Base-by-base conservation (phyloP, 2,797 vertebrate genomes). In the Hipposideros larvatus region DNA sequence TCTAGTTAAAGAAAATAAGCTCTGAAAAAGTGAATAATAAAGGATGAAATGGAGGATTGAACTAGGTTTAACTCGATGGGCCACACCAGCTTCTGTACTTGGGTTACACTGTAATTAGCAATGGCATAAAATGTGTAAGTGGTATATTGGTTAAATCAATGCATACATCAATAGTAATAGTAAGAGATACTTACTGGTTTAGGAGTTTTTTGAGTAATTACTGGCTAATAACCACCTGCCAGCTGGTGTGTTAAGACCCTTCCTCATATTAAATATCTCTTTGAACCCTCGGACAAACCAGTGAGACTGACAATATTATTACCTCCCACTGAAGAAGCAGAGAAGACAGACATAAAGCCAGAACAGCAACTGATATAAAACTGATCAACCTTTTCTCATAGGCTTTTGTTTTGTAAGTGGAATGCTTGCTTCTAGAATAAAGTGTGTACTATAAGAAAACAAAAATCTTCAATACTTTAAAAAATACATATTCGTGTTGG, bases 381-480 rank as follows among this genome's bases (percentile, higher is more conserved):
- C 57, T 1, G 6, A 63, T 0, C 21, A 2, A 43, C 37, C 55
- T 57, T 66, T 90, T 34, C 28, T 48, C 22, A 7, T 0, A 70
- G 28, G 28, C 15, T 37, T 55, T 4, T 1, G 63, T 66, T 87
- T 83, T 6, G 34, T n/a, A 83, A 73, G 22, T 21, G 18, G 68
- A 51, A 78, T 70, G 83, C 14, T 82, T 70, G 83, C 14, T 82
- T 83, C 70, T 59, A 59, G 55, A 65, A 82, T 65, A 37, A 77
- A 83, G 57, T 18, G 11, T 70, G 26, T 68, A 73, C 3, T 5
- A 34, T 34, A 53, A 37, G 70, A 92, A 92, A 3, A 31, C 3
- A 15, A 85, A 94, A 78, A 41, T 16, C 48, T 90, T 92, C 65
- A 13, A 8, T 22, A 68, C 18, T 21, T 41, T 2, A 8, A 14